A percentile compares a stretch with the other conserved stretches of the same genome.
Conservation (phyloP, 2,888 invertebrate species). For the Endotricha flammealis region DNA sequence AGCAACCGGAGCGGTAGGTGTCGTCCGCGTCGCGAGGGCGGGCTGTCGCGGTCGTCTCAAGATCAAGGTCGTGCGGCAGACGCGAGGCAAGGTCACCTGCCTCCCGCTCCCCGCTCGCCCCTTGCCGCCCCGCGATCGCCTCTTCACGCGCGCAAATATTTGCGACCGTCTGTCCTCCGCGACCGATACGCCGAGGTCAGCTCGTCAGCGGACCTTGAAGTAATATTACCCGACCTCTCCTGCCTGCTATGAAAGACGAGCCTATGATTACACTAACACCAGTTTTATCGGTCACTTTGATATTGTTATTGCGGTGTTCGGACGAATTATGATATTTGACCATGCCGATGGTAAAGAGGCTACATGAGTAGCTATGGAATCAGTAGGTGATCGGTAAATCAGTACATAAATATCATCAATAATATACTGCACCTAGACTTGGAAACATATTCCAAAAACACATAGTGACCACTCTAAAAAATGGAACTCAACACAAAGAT, state of each 20-base stretch:
- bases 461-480: too few species aligned
- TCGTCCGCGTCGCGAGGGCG: slow-evolving; percentile 42
- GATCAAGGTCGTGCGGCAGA: slow-evolving; percentile 74
- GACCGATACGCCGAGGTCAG: slow-evolving; percentile 77
- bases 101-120: slow-evolving; percentile 28
- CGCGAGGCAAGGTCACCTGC: slow-evolving; percentile 68
- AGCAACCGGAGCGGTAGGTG: slow-evolving; percentile 50
- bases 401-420: too few species aligned
- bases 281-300: slow-evolving; percentile 49
- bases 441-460: too few species aligned
- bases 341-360: too few species aligned
- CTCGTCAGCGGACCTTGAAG: slow-evolving; percentile 71
- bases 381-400: too few species aligned
- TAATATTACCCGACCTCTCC: slow-evolving; percentile 69
- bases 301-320: too few species aligned
- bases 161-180: slow-evolving; percentile 76
- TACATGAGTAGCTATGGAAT: too few species aligned
- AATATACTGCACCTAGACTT: too few species aligned
- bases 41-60: slow-evolving; percentile 72
- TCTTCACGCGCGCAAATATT: slow-evolving; percentile 70
- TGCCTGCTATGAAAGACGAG: slow-evolving; percentile 52
- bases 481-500: too few species aligned
- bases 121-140: slow-evolving; percentile 29
- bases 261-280: slow-evolving; percentile 29
- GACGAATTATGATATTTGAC: too few species aligned